Conservation (phyloP, 2,888 invertebrate genomes). For the Drosophila mayaguana region DNA sequence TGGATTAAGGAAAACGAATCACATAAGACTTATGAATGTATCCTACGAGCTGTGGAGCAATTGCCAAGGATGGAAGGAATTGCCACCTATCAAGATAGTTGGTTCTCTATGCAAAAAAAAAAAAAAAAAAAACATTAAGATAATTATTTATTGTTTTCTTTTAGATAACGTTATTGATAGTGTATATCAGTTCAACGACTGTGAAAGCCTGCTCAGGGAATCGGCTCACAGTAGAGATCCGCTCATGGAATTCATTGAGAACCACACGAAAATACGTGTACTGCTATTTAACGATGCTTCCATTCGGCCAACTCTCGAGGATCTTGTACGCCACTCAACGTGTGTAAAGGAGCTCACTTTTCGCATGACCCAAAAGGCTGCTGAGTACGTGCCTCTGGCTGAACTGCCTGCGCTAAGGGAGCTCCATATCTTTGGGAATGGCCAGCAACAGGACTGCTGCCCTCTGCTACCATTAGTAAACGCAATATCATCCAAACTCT, state of each 20-base stretch:
- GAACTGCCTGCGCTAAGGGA: constrained; percentile 7
- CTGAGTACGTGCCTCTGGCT: constrained; percentile 27
- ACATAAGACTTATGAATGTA: background rate
- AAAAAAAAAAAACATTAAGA: too few species aligned
- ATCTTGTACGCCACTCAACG: constrained; percentile 27
- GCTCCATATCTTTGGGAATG: constrained; percentile 19
- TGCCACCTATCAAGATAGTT: constrained; percentile 35
- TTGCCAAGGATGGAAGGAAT: constrained; percentile 27
- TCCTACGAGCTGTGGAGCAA: constrained; percentile 8
- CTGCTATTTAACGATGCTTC: constrained; percentile 21
- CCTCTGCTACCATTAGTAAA: constrained; percentile 24
- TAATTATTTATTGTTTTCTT: background rate
- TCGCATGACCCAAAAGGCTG: constrained; percentile 17
- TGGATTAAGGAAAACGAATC: constrained; percentile 39
- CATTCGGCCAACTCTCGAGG: constrained; percentile 15
- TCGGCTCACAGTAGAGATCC: constrained; percentile 26
- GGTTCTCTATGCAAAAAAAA: background rate
- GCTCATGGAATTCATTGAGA: constrained; percentile 14
- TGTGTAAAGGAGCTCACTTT: constrained; percentile 24
- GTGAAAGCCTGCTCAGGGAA: constrained; percentile 10
- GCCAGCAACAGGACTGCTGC: background rate
- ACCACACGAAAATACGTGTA: constrained; percentile 32
- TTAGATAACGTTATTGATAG: constrained; percentile 31
- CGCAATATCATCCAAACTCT: constrained; percentile 15
- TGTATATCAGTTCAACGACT: constrained; percentile 20